These are phyloP conservation scores for Enteromius viviparus DNA, from an alignment of 2,797 vertebrate genomes.

Conservation along the genomic window DNA sequence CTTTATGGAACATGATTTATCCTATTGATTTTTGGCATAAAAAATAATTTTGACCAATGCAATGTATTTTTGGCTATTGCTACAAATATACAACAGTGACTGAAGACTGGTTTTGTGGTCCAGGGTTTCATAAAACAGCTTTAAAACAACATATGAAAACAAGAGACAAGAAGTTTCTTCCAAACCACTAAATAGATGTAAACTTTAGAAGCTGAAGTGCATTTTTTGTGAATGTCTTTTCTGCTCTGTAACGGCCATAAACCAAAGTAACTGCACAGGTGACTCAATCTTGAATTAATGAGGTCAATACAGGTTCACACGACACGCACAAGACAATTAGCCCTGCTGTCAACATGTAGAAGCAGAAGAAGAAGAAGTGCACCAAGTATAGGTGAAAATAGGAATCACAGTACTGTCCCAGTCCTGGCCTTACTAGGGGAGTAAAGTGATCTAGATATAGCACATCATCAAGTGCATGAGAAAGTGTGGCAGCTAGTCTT, in stretches of 20 bases:
- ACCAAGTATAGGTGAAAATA: constrained; percentile 1
- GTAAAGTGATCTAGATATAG: constrained; percentile 15
- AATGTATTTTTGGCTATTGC: too few species aligned
- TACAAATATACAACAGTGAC: too few species aligned
- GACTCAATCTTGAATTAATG: constrained; percentile 4
- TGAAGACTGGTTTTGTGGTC: too few species aligned
- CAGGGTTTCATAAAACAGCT: not conserved
- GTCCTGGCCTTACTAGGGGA: not conserved
- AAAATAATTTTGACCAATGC: too few species aligned
- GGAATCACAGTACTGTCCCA: not conserved
- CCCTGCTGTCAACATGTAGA: not conserved
- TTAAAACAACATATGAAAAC: not conserved
- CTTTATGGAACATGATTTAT: too few species aligned
- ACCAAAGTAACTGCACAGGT: not conserved
- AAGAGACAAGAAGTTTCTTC: not conserved
- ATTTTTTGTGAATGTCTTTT: not conserved
- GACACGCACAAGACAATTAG: not conserved
- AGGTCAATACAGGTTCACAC: not conserved
- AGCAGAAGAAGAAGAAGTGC: not conserved
- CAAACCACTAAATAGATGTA: not conserved
- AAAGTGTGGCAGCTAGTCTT: not conserved
- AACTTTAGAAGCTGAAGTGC: not conserved
- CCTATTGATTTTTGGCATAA: too few species aligned
- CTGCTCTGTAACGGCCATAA: constrained; percentile 8
- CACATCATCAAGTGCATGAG: not conserved